A percentile compares a stretch with the other conserved stretches of the same genome.
These are phyloP conservation scores for Empis livida DNA, from an alignment of 2,888 invertebrate species.

Conservation along the genomic window DNA sequence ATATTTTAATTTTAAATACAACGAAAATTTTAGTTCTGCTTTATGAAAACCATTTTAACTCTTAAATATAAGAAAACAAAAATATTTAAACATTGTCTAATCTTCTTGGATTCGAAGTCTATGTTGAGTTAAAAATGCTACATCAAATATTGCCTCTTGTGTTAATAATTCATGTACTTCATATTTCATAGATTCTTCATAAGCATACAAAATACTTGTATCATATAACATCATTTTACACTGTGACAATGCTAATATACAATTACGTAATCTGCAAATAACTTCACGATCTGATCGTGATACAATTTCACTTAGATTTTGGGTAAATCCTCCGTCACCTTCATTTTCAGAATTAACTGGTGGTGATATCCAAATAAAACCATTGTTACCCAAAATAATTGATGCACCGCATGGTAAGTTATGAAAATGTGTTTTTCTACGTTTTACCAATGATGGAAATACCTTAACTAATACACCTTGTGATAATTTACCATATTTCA, in stretches of 20 bases:
- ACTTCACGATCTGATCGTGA: slow-evolving; percentile 61
- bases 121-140: slow-evolving; percentile 67
- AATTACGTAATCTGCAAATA: slow-evolving; percentile 82
- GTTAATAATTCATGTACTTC: slow-evolving; percentile 63
- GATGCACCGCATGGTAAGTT: slow-evolving; percentile 83
- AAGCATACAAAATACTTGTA: slow-evolving; percentile 82
- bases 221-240: slow-evolving; percentile 86
- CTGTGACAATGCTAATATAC: slow-evolving; percentile 72
- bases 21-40: too few relatives aligned
- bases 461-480: slow-evolving; percentile 86
- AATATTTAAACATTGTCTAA: slow-evolving; percentile 4
- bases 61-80: background rate
- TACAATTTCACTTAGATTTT: slow-evolving; percentile 60
- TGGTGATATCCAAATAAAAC: slow-evolving; percentile 88
- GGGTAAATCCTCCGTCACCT: slow-evolving; percentile 60
- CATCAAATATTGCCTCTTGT: slow-evolving; percentile 74
- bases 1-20: too few relatives aligned
- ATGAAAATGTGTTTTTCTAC: slow-evolving; percentile 93
- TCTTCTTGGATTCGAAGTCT: slow-evolving; percentile 43
- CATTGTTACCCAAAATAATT: slow-evolving; percentile 91
- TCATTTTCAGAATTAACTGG: slow-evolving; percentile 45
- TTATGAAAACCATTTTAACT: too few relatives aligned
- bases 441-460: slow-evolving; percentile 78
- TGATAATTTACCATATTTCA: slow-evolving; percentile 90
- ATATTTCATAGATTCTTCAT: slow-evolving; percentile 77